phyloP scores from a whole-genome alignment of 2,797 vertebrate species.

The Sebastes wilsoni region DNA sequence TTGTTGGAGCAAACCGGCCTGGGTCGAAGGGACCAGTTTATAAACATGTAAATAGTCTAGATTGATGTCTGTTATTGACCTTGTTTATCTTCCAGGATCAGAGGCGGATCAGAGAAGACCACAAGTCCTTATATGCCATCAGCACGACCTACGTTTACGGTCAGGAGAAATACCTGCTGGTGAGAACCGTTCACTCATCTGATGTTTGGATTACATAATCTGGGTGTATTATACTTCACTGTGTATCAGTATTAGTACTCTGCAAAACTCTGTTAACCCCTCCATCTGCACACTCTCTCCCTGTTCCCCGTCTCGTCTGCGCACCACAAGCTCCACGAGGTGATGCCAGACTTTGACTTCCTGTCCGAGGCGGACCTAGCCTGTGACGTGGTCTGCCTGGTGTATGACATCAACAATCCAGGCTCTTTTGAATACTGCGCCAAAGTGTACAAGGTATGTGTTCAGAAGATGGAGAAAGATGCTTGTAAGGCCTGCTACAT shows the following conservation, averaged over 20 bases:
- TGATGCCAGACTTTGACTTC: slow-evolving; percentile 91
- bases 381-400: slow-evolving; percentile 95
- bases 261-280: slow-evolving; percentile 4
- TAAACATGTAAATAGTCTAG: not conserved
- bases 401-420: slow-evolving; percentile 93
- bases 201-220: slow-evolving; percentile 36
- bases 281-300: not conserved
- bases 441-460: slow-evolving; percentile 92
- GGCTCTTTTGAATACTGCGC: slow-evolving; percentile 96
- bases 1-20: not conserved
- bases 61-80: not conserved
- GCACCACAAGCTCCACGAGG: slow-evolving; percentile 87
- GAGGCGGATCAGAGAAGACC: slow-evolving; percentile 90
- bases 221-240: not conserved
- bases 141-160: slow-evolving; percentile 97
- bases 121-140: slow-evolving; percentile 96
- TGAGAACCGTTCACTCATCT: slow-evolving; percentile 73
- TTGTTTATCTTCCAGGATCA: slow-evolving; percentile 81
- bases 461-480: not conserved
- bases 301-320: not conserved
- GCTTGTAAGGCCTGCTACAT: too few relatives aligned
- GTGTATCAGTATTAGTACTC: not conserved
- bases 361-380: slow-evolving; percentile 88
- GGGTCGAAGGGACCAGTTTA: not conserved
- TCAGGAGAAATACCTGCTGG: slow-evolving; percentile 98